phyloP scores from a whole-genome alignment of 2,113 vertebrate species.

The Pongo pygmaeus region DNA sequence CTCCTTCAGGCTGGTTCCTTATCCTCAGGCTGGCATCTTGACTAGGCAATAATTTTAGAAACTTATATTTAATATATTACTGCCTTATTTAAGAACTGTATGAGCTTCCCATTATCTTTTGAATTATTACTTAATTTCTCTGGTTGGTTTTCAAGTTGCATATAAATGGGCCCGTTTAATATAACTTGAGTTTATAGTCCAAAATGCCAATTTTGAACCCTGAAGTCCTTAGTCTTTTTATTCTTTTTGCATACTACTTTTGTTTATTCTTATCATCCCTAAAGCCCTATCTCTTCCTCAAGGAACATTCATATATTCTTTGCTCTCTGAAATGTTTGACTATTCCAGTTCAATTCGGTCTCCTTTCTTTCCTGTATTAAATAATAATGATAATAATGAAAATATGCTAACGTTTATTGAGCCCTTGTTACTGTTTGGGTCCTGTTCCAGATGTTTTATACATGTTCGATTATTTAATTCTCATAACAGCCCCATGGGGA shows the following conservation, averaged over 20 bases:
- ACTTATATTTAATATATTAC: not conserved
- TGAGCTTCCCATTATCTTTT: not conserved
- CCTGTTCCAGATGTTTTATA: not conserved
- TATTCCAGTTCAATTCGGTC: not conserved
- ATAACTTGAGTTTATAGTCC: not conserved
- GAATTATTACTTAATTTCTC: not conserved
- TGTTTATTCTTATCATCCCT: not conserved
- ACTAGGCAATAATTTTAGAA: not conserved
- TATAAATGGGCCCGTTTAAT: not conserved
- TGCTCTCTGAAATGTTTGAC: not conserved
- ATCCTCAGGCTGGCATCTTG: not conserved
- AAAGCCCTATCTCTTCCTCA: not conserved
- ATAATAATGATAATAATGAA: not conserved
- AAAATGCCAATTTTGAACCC: not conserved
- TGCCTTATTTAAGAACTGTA: not conserved
- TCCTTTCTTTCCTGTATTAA: slow-evolving; percentile 34
- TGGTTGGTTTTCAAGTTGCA: not conserved
- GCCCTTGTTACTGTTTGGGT: not conserved
- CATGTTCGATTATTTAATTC: slow-evolving; percentile 4
- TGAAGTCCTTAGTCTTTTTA: not conserved
- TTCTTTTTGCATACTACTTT: not conserved
- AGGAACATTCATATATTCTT: not conserved
- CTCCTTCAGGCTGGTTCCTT: not conserved
- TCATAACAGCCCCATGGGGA: not conserved
- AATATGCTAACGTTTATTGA: not conserved